Base-by-base conservation (phyloP, 1,140 invertebrate species). In the Magallana gigas region DNA sequence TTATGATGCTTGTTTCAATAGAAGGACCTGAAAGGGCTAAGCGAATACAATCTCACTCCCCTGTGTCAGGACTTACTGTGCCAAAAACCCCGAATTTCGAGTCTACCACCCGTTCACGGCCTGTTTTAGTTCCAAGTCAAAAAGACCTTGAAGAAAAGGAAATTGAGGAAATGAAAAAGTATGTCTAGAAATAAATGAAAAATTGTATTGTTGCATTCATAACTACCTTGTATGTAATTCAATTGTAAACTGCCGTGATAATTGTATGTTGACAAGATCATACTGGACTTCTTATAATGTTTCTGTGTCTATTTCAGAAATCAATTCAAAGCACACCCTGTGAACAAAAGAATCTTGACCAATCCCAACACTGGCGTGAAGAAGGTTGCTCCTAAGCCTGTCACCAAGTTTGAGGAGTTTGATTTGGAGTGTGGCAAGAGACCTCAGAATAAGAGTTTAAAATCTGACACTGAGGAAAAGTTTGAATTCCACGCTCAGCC, bases 401-500 rank as follows among this genome's bases (percentile, higher is more conserved):
- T 88, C 1, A 94, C 94, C 82, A 81, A 91, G 23, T 84, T 90
- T 8, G 90, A 92, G 57, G 91, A 90, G 71, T 94, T 94, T 85
- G 86, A 93, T 64, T 88, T 95, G 9, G 89, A 91, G 14, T 76
- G 90, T 8, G 87, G 90, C 7, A 89, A 86, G 11, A 80, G 89
- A 29, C 80, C 62, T 0, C 88, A 86, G 23, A 58, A 89, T 9
- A 57, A 87, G 56, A 85, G 48, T 11, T 87, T 56, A 58, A 88
- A 5, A 85, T 85, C 11, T 68, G 85, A 88, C 56, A 83, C 85
- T 14, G 91, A 92, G 29, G 89, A 93, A 59, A 90, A 91, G 58
- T 93, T 87, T 88, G 91, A 93, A 68, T 94, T 94, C 83, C 94
- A 94, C 88, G 94, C 94, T 80, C 87, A 93, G 16, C 94, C 94